Evolutionary conservation across 2,888 invertebrate species (phyloP), one percentile per base, ranked within the genome.

Genomic region (Polylopha cassiicola): DNA sequence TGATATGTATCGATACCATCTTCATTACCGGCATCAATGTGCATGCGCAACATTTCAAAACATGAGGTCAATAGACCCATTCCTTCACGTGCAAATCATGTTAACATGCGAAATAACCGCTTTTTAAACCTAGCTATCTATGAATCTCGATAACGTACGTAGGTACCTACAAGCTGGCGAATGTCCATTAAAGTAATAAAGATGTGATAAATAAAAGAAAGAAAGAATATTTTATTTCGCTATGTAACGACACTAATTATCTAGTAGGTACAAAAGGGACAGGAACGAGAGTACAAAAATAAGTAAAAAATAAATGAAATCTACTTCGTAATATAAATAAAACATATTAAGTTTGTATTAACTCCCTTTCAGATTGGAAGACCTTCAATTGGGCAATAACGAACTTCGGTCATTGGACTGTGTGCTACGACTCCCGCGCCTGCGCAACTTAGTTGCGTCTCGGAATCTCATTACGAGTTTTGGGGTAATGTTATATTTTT

Each of bases 341-440:
- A n/a, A n/a, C n/a, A n/a, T n/a, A n/a, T n/a, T n/a, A n/a, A n/a
- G n/a, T n/a, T n/a, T n/a, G n/a, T n/a, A n/a, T n/a, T n/a, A n/a
- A n/a, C n/a, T n/a, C n/a, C n/a, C n/a, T 87, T 87, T 23, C 81
- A 93, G 93, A 66, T 79, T 93, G 65, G 89, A 89, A 65, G 92
- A 92, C 71, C 74, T 93, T 46, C 87, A 90, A 51, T 79, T 92
- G 55, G 91, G 91, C 76, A 89, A 91, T 71, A 93, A 93, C 88
- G 89, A 89, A 64, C 77, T 93, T 51, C 87, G 86, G 55, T 87
- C 89, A 29, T 61, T 93, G 53, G 82, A 87, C 47, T 82, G 87
- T 51, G 75, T 89, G 57, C 86, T 89, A 51, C 84, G 86, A 46
- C 76, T 92, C 51, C 87, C 86, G 44, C 85, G 87, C 45, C 78